Evolutionary conservation across 2,797 vertebrate species (phyloP).

Genomic region (Anas bernieri): DNA sequence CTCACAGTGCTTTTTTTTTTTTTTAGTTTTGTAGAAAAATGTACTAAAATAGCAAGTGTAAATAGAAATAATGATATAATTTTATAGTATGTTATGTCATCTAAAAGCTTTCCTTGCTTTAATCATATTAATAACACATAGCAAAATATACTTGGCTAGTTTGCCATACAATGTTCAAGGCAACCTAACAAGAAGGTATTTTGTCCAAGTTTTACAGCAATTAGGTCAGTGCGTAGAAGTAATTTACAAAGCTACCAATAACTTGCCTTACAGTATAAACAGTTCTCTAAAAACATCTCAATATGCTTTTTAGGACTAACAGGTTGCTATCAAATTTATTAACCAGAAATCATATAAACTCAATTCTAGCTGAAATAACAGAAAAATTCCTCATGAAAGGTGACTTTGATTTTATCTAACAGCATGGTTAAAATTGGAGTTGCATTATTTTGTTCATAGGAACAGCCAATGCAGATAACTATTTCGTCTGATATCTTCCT

Average conservation of each 20-base stretch:
- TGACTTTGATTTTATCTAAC: not conserved
- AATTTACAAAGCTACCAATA: not conserved
- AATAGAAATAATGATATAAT: not conserved
- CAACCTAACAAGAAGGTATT: not conserved
- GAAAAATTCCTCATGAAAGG: not conserved
- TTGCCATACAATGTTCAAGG: not conserved
- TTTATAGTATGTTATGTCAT: not conserved
- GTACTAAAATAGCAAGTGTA: not conserved
- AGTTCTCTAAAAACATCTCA: not conserved
- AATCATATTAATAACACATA: not conserved
- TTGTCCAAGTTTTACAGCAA: not conserved
- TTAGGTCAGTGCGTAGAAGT: not conserved
- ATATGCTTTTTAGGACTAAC: not conserved
- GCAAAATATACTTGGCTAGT: not conserved
- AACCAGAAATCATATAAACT: not conserved
- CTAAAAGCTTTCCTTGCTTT: not conserved
- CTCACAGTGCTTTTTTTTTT: not conserved
- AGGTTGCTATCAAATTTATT: not conserved
- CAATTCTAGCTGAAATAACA: not conserved
- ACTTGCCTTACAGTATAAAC: not conserved
- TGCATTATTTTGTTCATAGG: not conserved
- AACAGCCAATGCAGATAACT: not conserved
- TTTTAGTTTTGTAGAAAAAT: not conserved
- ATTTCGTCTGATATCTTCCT: not conserved
- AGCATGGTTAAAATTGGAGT: not conserved